A percentile compares a stretch with the other conserved stretches of the same genome.
phyloP scores from a whole-genome alignment of 2,888 invertebrate species.

The Stenoptilia bipunctidactyla region DNA sequence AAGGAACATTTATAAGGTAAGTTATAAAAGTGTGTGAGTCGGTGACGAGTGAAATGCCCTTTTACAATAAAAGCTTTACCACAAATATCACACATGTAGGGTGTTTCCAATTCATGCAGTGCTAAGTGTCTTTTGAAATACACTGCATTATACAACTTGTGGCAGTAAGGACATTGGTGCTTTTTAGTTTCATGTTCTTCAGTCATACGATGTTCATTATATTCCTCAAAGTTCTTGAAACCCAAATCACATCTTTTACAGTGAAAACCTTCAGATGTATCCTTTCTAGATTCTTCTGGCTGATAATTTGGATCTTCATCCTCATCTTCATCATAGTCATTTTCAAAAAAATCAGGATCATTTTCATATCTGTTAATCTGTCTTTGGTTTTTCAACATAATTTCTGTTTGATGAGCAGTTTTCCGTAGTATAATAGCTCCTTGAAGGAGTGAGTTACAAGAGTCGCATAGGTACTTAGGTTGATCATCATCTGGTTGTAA shows the following conservation, averaged over 20 bases:
- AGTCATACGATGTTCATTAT: slow-evolving; percentile 34
- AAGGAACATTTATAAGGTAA: slow-evolving; percentile 45
- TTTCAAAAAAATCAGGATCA: slow-evolving; percentile 15
- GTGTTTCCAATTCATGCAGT: slow-evolving; percentile 28
- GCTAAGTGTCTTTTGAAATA: slow-evolving; percentile 44
- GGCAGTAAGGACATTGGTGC: slow-evolving; percentile 38
- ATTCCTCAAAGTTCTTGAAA: slow-evolving; percentile 37
- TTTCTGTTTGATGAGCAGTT: slow-evolving; percentile 43
- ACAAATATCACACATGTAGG: slow-evolving; percentile 52
- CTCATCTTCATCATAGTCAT: slow-evolving; percentile 11
- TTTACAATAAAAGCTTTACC: slow-evolving; percentile 43
- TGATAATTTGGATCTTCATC: slow-evolving; percentile 11
- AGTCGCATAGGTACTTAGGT: slow-evolving; percentile 43
- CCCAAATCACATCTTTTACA: slow-evolving; percentile 40
- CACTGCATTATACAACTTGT: slow-evolving; percentile 33
- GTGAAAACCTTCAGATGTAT: slow-evolving; percentile 18
- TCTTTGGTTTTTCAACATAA: slow-evolving; percentile 25
- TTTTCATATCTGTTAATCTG: slow-evolving; percentile 3
- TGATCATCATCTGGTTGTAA: slow-evolving; percentile 31
- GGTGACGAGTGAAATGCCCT: slow-evolving; percentile 39
- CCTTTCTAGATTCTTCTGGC: slow-evolving; percentile 14
- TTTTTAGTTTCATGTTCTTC: slow-evolving; percentile 43
- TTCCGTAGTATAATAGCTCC: slow-evolving; percentile 46
- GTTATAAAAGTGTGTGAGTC: slow-evolving; percentile 45
- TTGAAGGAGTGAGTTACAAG: slow-evolving; percentile 38